These are phyloP conservation scores for Tapirus terrestris DNA, from an alignment of 2,113 vertebrate genomes.

Conservation along the genomic window DNA sequence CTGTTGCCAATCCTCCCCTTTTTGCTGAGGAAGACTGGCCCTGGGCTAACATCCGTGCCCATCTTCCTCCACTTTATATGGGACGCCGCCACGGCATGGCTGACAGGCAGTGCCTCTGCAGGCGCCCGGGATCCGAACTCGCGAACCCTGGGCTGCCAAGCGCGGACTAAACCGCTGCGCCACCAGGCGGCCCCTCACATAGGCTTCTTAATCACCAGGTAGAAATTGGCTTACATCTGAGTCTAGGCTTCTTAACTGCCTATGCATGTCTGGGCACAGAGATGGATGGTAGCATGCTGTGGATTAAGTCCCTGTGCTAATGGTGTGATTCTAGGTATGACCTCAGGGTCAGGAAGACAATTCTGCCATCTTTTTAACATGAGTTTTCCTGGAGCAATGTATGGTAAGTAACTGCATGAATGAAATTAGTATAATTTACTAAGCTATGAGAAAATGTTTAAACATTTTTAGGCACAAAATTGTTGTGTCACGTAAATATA, in stretches of 20 bases:
- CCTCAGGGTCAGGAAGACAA: background rate
- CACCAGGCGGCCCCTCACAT: too few relatives aligned
- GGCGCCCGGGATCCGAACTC: too few relatives aligned
- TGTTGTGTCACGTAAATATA: background rate
- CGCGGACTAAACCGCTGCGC: too few relatives aligned
- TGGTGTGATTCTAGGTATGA: background rate
- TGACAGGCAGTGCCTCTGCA: too few relatives aligned
- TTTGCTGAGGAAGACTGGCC: too few relatives aligned
- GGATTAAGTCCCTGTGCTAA: background rate
- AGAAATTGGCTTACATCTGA: background rate
- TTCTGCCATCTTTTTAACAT: background rate
- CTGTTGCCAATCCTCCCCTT: too few relatives aligned
- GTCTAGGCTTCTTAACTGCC: background rate
- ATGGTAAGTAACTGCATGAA: background rate
- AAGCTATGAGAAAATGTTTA: background rate
- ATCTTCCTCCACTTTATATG: too few relatives aligned
- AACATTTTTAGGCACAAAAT: background rate
- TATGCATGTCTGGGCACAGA: background rate
- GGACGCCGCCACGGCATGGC: too few relatives aligned
- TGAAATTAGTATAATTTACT: background rate
- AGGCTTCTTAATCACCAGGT: background rate
- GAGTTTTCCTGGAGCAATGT: background rate
- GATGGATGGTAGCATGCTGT: background rate
- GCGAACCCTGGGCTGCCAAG: too few relatives aligned
- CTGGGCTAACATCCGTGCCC: too few relatives aligned